Evolutionary conservation across 1,140 invertebrate genomes (phyloP), one percentile per base, ranked within the genome.

Genomic region (Drepana arcuata): DNA sequence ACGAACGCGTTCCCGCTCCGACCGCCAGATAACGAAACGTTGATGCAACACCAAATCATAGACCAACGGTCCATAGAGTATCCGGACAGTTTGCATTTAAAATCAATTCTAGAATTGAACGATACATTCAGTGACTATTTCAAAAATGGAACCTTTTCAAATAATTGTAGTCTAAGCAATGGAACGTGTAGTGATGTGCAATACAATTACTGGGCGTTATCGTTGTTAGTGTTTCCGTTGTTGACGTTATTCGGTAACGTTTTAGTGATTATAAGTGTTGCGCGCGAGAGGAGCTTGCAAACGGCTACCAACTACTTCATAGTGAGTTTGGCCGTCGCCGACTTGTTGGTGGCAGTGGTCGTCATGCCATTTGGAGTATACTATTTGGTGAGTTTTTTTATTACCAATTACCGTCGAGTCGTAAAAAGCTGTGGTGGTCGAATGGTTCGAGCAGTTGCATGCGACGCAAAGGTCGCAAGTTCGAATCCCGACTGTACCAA

Each of bases 331-430:
- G 97, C 97, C 13, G 89, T 99, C 4, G 97, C 97, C 7, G 97
- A 99, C 84, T 89, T 99, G 24, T 87, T 99, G 41, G 97, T 99
- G 0, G 97, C 96, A 18, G 91, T 96, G 2, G 89, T 97, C 25
- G 97, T 99, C 34, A 99, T 99, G 97, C 97, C 97, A 5, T 97
- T 98, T 73, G 97, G 95, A 39, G 95, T 98, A 50, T 99, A 98
- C 85, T 92, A 97, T 77, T 87, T 95, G 92, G 94, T 97, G 84
- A 93, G 92, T 88, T n/a, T n/a, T n/a, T n/a, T n/a, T n/a, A n/a
- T n/a, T n/a, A n/a, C n/a, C n/a, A n/a, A n/a, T n/a, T n/a, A n/a
- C n/a, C n/a, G n/a, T n/a, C n/a, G n/a, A n/a, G n/a, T n/a, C n/a
- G n/a, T n/a, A n/a, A n/a, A n/a, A n/a, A n/a, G n/a, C n/a, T n/a